These are phyloP conservation scores for Bothrops jararaca DNA, from an alignment of 2,113 vertebrate genomes.

Conservation along the genomic window DNA sequence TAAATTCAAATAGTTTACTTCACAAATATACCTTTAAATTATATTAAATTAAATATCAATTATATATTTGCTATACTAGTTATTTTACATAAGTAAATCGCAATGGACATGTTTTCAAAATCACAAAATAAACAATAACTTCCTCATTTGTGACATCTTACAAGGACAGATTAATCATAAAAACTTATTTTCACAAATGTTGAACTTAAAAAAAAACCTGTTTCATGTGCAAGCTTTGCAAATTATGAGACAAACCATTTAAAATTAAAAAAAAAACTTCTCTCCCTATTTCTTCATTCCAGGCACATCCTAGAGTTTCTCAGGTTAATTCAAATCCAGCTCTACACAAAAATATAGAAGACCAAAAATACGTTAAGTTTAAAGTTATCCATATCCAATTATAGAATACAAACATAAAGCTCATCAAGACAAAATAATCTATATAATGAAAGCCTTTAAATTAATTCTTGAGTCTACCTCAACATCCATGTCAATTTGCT, in stretches of 20 bases:
- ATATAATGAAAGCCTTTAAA: background rate
- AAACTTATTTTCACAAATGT: background rate
- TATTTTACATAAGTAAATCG: background rate
- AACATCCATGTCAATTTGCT: background rate
- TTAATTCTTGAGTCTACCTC: background rate
- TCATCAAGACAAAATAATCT: background rate
- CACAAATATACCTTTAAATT: background rate
- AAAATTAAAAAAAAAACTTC: background rate
- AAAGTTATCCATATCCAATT: background rate
- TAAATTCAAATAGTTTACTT: background rate
- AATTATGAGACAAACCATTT: background rate
- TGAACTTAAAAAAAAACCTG: background rate
- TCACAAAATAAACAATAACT: background rate
- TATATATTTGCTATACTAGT: background rate
- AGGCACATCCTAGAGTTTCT: constrained; percentile 1
- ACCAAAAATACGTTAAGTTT: background rate
- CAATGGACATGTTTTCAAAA: background rate
- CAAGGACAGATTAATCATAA: background rate
- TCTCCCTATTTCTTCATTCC: background rate
- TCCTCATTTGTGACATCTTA: background rate
- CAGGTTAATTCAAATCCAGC: constrained; percentile 2
- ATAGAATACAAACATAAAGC: background rate
- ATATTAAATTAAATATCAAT: background rate
- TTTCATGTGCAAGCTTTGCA: background rate
- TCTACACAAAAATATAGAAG: constrained; percentile 3